A percentile compares a stretch with the other conserved stretches of the same genome.
These are phyloP conservation scores for Dasypus novemcinctus DNA, from an alignment of 2,113 vertebrate genomes.

Conservation along the genomic window DNA sequence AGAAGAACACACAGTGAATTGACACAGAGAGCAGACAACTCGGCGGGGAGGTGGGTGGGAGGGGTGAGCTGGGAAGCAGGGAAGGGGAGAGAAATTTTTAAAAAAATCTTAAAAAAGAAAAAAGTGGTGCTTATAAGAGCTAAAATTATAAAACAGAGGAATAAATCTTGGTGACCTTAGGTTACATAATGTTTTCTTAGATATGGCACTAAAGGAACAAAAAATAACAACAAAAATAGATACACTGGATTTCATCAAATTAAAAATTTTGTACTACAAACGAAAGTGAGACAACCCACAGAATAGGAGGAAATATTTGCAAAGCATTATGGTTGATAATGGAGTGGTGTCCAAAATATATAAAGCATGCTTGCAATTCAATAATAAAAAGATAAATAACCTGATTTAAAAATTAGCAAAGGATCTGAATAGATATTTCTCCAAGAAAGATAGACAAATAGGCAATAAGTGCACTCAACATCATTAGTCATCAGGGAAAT, in stretches of 20 bases:
- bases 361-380: background rate
- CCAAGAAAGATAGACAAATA: background rate
- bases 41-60: no score
- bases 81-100: no score
- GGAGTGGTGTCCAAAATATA: background rate
- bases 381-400: background rate
- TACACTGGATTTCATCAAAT: background rate
- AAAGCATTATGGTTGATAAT: background rate
- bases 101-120: no score
- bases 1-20: no score
- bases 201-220: background rate
- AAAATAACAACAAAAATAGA: background rate
- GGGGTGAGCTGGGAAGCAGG: no score
- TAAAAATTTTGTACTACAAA: background rate
- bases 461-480: background rate
- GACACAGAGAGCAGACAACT: no score
- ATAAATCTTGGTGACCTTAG: background rate
- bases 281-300: background rate
- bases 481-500: background rate
- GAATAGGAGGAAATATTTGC: background rate
- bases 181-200: no score
- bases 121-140: background rate
- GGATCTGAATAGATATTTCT: background rate
- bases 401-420: background rate
- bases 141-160: background rate